Base-by-base conservation (phyloP, 1,140 invertebrate species). In the Luehdorfia chinensis region DNA sequence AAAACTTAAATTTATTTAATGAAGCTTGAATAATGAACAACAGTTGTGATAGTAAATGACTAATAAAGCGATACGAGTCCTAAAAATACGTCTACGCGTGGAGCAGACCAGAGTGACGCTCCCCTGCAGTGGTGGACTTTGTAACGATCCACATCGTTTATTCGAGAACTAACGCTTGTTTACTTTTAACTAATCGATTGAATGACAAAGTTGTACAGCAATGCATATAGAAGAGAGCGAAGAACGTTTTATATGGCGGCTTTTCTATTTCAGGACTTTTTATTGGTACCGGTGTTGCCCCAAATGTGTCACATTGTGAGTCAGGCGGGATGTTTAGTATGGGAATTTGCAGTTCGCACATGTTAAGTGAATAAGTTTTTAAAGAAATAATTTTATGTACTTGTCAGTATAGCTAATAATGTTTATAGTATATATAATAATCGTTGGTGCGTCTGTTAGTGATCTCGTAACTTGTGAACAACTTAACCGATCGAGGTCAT, bases 71-170 rank as follows among this genome's bases (percentile, higher is more conserved):
- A 74, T 74, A 72, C 47, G 49, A 13, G 32, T 49, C 50, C 62
- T 72, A 74, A 78, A 78, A 75, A 74, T 77, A 77, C 51, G 47
- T 52, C 74, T 30, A 60, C 62, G 66, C 74, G 71, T 72, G 66
- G 69, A 63, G 41, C 52, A 25, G 36, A 51, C 55, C 56, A 48
- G 44, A 50, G 49, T 36, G 44, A 46, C 33, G 31, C 58, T 64
- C 61, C 47, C 58, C 55, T 53, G 46, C 61, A 30, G 44, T 21
- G 54, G 31, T 48, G 32, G 43, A 43, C 47, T 50, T 51, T 36
- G 44, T 23, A 21, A 21, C 6, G n/a, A n/a, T 39, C 6, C 11
- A 33, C 23, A 39, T 28, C 18, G 36, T 37, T 32, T 13, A 18
- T 43, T 15, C 0, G 4, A 7, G 8, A 16, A 54, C 18, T 59